Conservation (phyloP, 2,888 invertebrate genomes). For the Argyra leucocephala region DNA sequence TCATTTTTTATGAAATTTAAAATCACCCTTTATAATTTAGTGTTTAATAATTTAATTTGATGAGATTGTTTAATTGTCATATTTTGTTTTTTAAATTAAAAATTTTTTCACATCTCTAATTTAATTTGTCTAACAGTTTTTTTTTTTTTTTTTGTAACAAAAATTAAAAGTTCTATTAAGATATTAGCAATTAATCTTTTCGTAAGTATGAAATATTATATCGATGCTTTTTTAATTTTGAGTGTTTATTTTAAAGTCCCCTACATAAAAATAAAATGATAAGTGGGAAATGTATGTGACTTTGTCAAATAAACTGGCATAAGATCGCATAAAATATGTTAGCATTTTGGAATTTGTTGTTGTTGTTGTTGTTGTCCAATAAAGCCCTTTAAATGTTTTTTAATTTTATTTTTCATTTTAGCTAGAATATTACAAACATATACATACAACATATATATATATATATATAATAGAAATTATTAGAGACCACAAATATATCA, state of each 20-base stretch:
- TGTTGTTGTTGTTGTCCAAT: neutral
- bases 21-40: too few species aligned
- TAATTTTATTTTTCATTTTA: neutral
- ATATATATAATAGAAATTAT: neutral
- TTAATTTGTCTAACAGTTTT: neutral
- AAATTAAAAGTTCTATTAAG: neutral
- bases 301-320: neutral
- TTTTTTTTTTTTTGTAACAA: neutral
- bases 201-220: neutral
- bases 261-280: too few species aligned
- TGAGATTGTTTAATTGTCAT: too few species aligned
- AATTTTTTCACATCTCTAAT: neutral
- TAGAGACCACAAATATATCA: neutral
- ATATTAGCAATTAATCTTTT: conserved; percentile 6
- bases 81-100: too few species aligned
- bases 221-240: neutral
- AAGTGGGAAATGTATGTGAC: too few species aligned
- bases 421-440: too few species aligned
- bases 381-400: neutral
- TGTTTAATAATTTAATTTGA: too few species aligned
- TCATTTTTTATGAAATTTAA: too few species aligned
- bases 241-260: too few species aligned
- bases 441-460: neutral
- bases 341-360: neutral
- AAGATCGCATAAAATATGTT: neutral